These are phyloP conservation scores for Ceriagrion tenellum DNA, from an alignment of 2,888 invertebrate species.

Conservation along the genomic window DNA sequence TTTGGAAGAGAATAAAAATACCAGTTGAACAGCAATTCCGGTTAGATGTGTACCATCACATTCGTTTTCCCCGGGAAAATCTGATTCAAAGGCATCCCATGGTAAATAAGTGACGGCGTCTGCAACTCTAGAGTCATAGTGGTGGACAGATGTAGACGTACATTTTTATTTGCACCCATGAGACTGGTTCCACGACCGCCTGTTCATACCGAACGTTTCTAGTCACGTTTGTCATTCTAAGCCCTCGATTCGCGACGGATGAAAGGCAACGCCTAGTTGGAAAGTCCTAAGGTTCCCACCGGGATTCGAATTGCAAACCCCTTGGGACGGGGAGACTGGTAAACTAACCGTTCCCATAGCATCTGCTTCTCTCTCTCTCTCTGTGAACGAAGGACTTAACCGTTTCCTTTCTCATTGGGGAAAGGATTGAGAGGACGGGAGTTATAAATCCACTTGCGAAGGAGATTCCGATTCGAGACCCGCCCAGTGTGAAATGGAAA, in stretches of 20 bases:
- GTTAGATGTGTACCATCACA: too few species aligned
- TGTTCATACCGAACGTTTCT: background rate
- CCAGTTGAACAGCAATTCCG: too few species aligned
- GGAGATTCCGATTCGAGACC: background rate
- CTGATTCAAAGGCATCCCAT: background rate
- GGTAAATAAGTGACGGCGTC: background rate
- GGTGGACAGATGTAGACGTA: background rate
- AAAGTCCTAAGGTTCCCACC: background rate
- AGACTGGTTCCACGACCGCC: background rate
- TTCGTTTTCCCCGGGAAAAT: background rate
- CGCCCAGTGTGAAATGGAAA: background rate
- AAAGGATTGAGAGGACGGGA: background rate
- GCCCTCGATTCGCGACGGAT: constrained; percentile 5
- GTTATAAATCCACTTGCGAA: background rate
- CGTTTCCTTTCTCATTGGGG: background rate
- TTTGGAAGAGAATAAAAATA: too few species aligned
- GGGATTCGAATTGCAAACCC: background rate
- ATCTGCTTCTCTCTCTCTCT: background rate
- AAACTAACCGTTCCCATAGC: background rate
- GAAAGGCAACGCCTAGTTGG: background rate
- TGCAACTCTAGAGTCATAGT: background rate
- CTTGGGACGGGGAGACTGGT: background rate
- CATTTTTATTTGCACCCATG: background rate
- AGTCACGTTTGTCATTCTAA: background rate
- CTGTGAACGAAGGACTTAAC: too few species aligned